phyloP scores from a whole-genome alignment of 2,888 invertebrate species.

The Drosophila borealis region DNA sequence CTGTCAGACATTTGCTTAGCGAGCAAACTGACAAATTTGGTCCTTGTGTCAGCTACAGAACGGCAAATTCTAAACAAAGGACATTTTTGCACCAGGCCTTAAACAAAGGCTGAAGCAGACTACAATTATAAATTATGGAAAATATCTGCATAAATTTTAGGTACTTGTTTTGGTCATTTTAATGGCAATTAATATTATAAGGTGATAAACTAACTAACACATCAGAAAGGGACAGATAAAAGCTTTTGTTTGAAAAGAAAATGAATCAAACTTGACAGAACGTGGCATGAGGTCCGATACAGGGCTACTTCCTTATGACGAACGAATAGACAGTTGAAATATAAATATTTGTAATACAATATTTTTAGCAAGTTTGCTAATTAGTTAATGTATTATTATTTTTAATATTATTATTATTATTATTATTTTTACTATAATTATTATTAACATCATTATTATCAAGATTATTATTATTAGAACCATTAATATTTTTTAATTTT shows the following conservation, averaged over 20 bases:
- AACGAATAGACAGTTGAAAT: not conserved
- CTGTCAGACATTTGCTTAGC: not conserved
- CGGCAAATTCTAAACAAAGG: not conserved
- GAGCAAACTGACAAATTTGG: not conserved
- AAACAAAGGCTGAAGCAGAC: not conserved
- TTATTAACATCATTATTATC: no score
- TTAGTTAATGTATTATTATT: no score
- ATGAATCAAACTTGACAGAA: not conserved
- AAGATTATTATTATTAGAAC: no score
- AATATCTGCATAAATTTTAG: conserved; percentile 28
- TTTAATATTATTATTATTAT: no score
- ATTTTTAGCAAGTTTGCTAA: no score
- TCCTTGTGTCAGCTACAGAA: not conserved
- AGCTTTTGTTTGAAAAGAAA: not conserved
- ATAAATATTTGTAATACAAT: no score
- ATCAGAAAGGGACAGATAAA: not conserved
- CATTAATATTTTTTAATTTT: no score
- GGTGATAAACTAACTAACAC: conserved; percentile 10
- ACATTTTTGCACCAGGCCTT: not conserved
- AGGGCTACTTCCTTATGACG: not conserved
- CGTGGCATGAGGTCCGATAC: not conserved
- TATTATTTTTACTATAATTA: no score
- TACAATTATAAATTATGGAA: conserved; percentile 3
- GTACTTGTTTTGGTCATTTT: conserved; percentile 13
- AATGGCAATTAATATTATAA: conserved; percentile 28